A percentile compares a stretch with the other conserved stretches of the same genome.
Evolutionary conservation across 2,113 vertebrate genomes (phyloP).

Genomic region (Xenus cinereus): DNA sequence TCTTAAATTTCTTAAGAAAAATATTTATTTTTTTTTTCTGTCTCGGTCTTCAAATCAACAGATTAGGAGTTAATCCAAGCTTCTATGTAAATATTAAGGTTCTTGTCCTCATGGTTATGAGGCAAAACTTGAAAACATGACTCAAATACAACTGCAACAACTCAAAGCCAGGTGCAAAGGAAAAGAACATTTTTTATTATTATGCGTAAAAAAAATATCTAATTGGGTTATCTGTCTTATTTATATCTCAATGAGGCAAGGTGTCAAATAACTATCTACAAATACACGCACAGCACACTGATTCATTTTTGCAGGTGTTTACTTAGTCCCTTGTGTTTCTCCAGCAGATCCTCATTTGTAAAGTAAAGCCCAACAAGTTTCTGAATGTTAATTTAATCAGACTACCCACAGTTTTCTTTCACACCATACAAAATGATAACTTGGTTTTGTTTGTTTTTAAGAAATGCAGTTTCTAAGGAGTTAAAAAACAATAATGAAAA

Average conservation of each 20-base stretch:
- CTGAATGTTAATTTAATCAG: slow-evolving; percentile 53
- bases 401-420: slow-evolving; percentile 34
- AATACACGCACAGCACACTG: neutral
- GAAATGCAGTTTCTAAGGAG: slow-evolving; percentile 33
- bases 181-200: neutral
- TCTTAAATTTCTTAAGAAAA: neutral
- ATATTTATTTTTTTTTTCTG: neutral
- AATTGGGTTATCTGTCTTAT: neutral
- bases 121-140: neutral
- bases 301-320: slow-evolving; percentile 17
- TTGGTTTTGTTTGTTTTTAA: slow-evolving; percentile 34
- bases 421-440: slow-evolving; percentile 35
- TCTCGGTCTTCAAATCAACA: neutral
- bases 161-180: neutral
- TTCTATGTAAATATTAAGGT: neutral
- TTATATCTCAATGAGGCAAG: neutral
- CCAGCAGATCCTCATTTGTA: neutral
- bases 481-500: neutral
- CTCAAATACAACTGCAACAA: neutral
- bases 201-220: neutral
- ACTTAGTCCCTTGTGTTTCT: neutral
- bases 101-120: neutral
- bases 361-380: slow-evolving; percentile 49
- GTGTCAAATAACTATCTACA: neutral
- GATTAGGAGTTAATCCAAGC: neutral